Evolutionary conservation across 2,797 vertebrate species (phyloP).

Genomic region (Hippocampus kuda): DNA sequence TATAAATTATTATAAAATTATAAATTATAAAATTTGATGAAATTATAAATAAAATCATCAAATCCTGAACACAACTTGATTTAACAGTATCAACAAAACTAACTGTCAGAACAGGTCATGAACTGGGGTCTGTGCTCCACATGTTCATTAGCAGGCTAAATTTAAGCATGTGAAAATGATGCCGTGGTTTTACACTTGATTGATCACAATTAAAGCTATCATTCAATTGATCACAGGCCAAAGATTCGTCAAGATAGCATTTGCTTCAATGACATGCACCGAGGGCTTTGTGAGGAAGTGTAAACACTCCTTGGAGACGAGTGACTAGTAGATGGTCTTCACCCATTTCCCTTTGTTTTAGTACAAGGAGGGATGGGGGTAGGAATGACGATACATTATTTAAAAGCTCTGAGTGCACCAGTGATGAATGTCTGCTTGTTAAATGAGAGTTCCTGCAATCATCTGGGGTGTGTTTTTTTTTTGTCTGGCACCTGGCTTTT

Average conservation of each 20-base stretch:
- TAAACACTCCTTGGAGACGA: not conserved
- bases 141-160: not conserved
- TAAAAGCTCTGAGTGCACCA: slow-evolving; percentile 42
- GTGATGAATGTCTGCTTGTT: slow-evolving; percentile 41
- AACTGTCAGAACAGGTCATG: too few relatives aligned
- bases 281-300: not conserved
- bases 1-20: too few relatives aligned
- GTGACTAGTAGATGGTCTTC: not conserved
- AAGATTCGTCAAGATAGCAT: not conserved
- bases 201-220: not conserved
- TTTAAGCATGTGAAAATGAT: not conserved
- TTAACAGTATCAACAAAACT: too few relatives aligned
- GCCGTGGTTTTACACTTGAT: not conserved
- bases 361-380: slow-evolving; percentile 12
- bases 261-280: not conserved
- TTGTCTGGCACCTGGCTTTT: slow-evolving; percentile 12
- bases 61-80: too few relatives aligned
- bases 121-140: too few relatives aligned
- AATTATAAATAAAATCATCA: too few relatives aligned
- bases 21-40: too few relatives aligned
- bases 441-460: slow-evolving; percentile 32
- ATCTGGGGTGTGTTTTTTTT: slow-evolving; percentile 6
- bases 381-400: slow-evolving; percentile 54
- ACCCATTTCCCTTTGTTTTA: slow-evolving; percentile 32
- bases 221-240: not conserved